These are phyloP conservation scores for Oxygymnocypris stewartii DNA, from an alignment of 2,113 vertebrate genomes.

Conservation along the genomic window DNA sequence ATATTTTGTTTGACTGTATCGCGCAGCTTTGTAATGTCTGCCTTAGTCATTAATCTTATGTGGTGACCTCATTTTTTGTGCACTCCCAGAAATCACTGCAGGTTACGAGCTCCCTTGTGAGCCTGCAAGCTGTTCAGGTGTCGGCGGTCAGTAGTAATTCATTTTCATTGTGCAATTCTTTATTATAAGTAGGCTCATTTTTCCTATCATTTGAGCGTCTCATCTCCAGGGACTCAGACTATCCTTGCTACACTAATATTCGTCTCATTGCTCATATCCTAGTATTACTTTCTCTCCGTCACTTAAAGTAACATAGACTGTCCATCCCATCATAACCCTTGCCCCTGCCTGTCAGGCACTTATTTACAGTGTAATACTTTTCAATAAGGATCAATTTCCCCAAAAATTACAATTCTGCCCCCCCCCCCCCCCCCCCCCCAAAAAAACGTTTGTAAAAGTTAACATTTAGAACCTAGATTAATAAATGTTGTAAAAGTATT, in stretches of 20 bases:
- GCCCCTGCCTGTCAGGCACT: not conserved
- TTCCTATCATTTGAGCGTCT: slow-evolving; percentile 27
- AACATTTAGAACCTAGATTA: not conserved
- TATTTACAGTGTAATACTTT: not conserved
- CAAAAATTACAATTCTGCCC: too few species aligned
- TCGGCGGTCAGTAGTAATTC: slow-evolving; percentile 56
- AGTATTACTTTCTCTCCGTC: not conserved
- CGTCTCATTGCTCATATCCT: not conserved
- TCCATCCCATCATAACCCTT: not conserved
- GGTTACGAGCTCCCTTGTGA: slow-evolving; percentile 38
- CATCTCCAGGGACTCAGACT: slow-evolving; percentile 32
- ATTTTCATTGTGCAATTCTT: slow-evolving; percentile 50
- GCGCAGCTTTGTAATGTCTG: slow-evolving; percentile 13
- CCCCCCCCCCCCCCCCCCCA: too few species aligned
- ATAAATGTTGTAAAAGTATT: not conserved
- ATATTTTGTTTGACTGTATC: slow-evolving; percentile 23
- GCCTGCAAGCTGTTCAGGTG: slow-evolving; percentile 52
- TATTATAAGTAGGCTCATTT: slow-evolving; percentile 48
- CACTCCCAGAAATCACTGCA: slow-evolving; percentile 31
- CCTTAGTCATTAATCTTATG: slow-evolving; percentile 50
- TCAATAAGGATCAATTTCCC: too few species aligned
- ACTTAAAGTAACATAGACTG: not conserved
- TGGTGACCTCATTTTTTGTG: slow-evolving; percentile 46
- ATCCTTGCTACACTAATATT: slow-evolving; percentile 8
- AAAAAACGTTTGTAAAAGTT: not conserved